Evolutionary conservation across 2,888 invertebrate genomes (phyloP), one percentile per base, ranked within the genome.

Genomic region (Torymus tubicola): DNA sequence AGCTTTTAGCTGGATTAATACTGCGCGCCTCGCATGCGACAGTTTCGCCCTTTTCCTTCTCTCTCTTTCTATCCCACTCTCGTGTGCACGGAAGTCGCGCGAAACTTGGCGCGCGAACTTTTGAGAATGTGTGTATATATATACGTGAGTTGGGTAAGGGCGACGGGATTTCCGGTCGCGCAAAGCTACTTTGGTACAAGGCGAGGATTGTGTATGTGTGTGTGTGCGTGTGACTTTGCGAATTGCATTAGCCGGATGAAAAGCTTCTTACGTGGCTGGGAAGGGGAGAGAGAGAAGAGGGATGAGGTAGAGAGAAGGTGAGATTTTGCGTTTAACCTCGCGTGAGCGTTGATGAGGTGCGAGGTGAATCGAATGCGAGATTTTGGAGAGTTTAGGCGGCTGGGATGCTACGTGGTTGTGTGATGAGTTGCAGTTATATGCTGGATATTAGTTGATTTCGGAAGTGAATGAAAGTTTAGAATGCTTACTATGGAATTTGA

Each of bases 1-100:
- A 64, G 88, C 88, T 88, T 88, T 89, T 89, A 88, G 88, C 84
- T 82, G 87, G 86, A 89, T 89, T 89, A 88, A 87, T 87, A 84
- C 82, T 78, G 84, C 82, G 78, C 84, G 82, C 78, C 76, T 83
- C 85, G 84, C 77, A 81, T 53, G 81, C 80, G 84, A 85, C 81
- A 83, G 81, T 83, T 83, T 85, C 81, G 83, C 81, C 69, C 75
- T 50, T 57, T 74, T 70, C 60, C 68, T 69, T 72, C 64, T 67
- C 73, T 63, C 63, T 42, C 50, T 53, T 18, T 31, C 16, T 55
- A 31, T 2, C 60, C 55, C 12, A 53, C 12, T 57, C 53, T 42
- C 16, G 2, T 2, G 31, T 31, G 31, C 31, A 2, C 72, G 71
- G 71, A 80, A 80, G 71, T 80, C 63, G 31, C 31, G 31, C 31